These are phyloP conservation scores for Drosophila austrosaltans DNA, from an alignment of 2,888 invertebrate genomes.

Conservation along the genomic window DNA sequence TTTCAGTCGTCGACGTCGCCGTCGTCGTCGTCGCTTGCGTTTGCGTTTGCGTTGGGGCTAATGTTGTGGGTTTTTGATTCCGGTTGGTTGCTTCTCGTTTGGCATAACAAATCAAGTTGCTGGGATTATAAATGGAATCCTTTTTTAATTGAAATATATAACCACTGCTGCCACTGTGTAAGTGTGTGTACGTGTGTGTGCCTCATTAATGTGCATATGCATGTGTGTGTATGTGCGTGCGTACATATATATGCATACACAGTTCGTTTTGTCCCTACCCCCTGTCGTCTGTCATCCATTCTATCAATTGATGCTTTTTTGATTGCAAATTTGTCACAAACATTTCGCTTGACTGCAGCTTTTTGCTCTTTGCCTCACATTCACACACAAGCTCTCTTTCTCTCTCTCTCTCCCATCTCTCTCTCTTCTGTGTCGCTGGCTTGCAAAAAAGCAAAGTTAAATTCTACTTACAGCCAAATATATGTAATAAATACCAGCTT, in stretches of 20 bases:
- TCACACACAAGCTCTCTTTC: neutral
- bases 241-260: too few relatives aligned
- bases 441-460: slow-evolving; percentile 71
- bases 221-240: neutral
- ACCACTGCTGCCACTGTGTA: slow-evolving; percentile 23
- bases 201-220: slow-evolving; percentile 40
- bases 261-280: neutral
- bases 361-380: slow-evolving; percentile 14
- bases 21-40: neutral
- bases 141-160: slow-evolving; percentile 77
- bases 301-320: slow-evolving; percentile 75
- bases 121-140: slow-evolving; percentile 76
- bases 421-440: slow-evolving; percentile 66
- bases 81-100: slow-evolving; percentile 40
- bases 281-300: slow-evolving; percentile 9
- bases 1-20: slow-evolving; percentile 54
- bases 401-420: slow-evolving; percentile 45
- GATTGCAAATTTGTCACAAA: slow-evolving; percentile 76
- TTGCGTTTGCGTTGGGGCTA: slow-evolving; percentile 52
- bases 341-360: slow-evolving; percentile 57
- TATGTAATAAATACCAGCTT: slow-evolving; percentile 79
- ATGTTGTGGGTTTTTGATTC: slow-evolving; percentile 55
- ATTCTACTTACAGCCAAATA: slow-evolving; percentile 79
- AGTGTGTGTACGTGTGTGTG: slow-evolving; percentile 25
- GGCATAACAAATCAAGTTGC: slow-evolving; percentile 61